Percentiles rank a stretch among this genome's conserved stretches.
Conservation (phyloP, 2,888 invertebrate species). For the Microdon myrmicae region DNA sequence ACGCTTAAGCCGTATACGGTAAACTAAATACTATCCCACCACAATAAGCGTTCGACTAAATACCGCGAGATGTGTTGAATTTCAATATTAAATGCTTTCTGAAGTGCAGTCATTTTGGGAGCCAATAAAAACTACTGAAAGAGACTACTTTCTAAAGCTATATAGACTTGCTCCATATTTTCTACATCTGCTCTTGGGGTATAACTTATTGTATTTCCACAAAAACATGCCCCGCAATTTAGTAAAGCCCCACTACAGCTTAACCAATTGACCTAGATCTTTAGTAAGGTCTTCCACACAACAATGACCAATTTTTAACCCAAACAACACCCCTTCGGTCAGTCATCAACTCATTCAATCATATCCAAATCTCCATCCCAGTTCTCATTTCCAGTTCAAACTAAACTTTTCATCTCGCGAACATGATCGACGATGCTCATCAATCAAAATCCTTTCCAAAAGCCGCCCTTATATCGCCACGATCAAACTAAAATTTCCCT, state of each 20-base stretch:
- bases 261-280: constrained; percentile 31
- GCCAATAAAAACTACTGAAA: too few relatives aligned
- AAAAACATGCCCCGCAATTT: constrained; percentile 3
- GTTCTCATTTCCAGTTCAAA: constrained; percentile 17
- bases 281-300: neutral
- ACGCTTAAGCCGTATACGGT: too few relatives aligned
- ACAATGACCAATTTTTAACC: constrained; percentile 16
- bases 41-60: too few relatives aligned
- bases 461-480: constrained; percentile 32
- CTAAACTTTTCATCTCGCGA: constrained; percentile 27
- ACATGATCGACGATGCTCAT: constrained; percentile 45
- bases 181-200: too few relatives aligned
- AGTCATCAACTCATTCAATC: constrained; percentile 43
- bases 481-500: constrained; percentile 41
- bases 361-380: constrained; percentile 24
- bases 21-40: too few relatives aligned
- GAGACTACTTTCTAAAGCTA: too few relatives aligned
- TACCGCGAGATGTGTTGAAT: too few relatives aligned
- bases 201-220: too few relatives aligned
- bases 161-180: too few relatives aligned
- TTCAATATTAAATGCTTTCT: too few relatives aligned
- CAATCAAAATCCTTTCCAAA: constrained; percentile 47
- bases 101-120: too few relatives aligned
- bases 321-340: constrained; percentile 35
- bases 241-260: too few relatives aligned